Evolutionary conservation across 2,888 invertebrate species (phyloP).

Genomic region (Caenorhabditis plicata): DNA sequence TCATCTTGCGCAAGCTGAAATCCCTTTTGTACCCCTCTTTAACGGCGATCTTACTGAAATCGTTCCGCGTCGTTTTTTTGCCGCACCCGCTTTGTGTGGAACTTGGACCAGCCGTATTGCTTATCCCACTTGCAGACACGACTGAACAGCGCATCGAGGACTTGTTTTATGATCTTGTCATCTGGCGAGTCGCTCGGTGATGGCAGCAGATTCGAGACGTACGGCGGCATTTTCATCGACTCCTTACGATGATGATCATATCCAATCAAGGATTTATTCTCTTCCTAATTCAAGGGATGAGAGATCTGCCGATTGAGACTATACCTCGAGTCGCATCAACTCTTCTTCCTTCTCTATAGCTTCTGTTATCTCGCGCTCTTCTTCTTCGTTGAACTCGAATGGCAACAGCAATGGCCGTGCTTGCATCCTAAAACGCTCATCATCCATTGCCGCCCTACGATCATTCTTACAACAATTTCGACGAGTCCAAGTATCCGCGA

Average conservation of each 20-base stretch:
- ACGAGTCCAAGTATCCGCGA: constrained; percentile 20
- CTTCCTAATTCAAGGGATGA: too few relatives aligned
- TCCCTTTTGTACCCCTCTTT: neutral
- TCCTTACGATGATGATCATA: neutral
- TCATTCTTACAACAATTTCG: constrained; percentile 12
- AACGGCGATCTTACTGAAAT: constrained; percentile 10
- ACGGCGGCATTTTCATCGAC: constrained; percentile 10
- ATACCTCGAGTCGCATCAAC: constrained; percentile 36
- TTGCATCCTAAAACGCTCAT: constrained; percentile 19
- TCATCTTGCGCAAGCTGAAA: constrained; percentile 18
- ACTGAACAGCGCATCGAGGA: constrained; percentile 42
- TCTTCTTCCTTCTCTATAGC: constrained; percentile 49
- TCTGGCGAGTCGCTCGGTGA: constrained; percentile 27
- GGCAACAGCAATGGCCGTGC: constrained; percentile 32
- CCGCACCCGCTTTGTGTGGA: constrained; percentile 30
- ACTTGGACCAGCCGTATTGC: constrained; percentile 46
- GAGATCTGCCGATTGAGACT: too few relatives aligned
- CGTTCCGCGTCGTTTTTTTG: constrained; percentile 30
- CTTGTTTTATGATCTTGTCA: constrained; percentile 28
- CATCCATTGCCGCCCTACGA: neutral
- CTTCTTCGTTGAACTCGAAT: constrained; percentile 52
- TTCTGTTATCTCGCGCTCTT: constrained; percentile 51
- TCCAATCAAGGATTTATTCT: neutral
- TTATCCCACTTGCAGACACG: constrained; percentile 52
- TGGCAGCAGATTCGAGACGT: constrained; percentile 39